Conservation (phyloP, 2,888 invertebrate genomes). For the Lissocephala sabroskyi region DNA sequence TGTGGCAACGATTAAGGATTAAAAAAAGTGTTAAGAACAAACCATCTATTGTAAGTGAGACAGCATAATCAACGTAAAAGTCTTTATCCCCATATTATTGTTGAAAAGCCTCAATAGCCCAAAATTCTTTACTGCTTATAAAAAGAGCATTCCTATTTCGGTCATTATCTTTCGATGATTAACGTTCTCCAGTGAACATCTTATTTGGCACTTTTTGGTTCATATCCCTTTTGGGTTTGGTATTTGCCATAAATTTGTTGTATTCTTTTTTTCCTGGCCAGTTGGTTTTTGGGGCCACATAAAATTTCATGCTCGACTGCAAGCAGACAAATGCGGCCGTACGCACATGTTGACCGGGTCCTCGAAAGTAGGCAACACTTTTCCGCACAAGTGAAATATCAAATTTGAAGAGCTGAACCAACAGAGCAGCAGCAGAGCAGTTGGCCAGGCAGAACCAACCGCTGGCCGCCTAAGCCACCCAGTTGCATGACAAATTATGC, state of each 20-base stretch:
- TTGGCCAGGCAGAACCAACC: slow-evolving; percentile 19
- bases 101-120: too few species aligned
- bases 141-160: not conserved
- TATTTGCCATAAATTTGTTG: slow-evolving; percentile 29
- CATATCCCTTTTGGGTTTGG: slow-evolving; percentile 41
- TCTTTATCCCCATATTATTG: too few species aligned
- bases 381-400: slow-evolving; percentile 35
- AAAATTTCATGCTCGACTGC: slow-evolving; percentile 56
- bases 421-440: slow-evolving; percentile 21
- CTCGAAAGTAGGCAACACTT: slow-evolving; percentile 37
- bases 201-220: slow-evolving; percentile 47
- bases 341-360: not conserved
- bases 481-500: slow-evolving; percentile 46
- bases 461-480: slow-evolving; percentile 18
- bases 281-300: slow-evolving; percentile 41
- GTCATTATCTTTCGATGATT: not conserved
- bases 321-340: slow-evolving; percentile 49
- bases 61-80: too few species aligned
- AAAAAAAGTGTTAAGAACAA: too few species aligned
- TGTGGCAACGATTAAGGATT: too few species aligned
- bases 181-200: slow-evolving; percentile 3
- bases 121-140: not conserved
- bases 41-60: too few species aligned
- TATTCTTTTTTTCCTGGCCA: slow-evolving; percentile 5
- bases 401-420: slow-evolving; percentile 50